Evolutionary conservation across 2,888 invertebrate species (phyloP), one percentile per base, ranked within the genome.

Genomic region (Heliconius cydno): DNA sequence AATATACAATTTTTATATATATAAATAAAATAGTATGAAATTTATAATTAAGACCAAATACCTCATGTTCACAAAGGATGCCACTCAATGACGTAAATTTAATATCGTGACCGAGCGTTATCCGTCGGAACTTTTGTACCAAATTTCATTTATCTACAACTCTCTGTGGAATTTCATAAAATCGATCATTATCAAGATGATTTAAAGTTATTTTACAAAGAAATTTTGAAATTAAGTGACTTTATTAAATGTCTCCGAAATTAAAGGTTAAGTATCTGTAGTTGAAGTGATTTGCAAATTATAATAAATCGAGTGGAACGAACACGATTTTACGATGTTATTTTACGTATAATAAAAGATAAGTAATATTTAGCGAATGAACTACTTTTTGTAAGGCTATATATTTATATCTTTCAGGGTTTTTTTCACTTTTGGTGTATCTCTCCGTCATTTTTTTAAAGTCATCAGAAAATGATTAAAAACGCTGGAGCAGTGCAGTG

Each of bases 11-110:
- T 30, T 71, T 28, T 67, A 52, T 15, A 71, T 15, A 52, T 71
- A 71, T n/a, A 57, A 60, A 60, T 15, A 75, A 75, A 25, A 75
- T 28, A 75, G 5, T 65, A 25, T 22, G 89, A 91, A 91, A 92
- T 90, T 90, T 63, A 65, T 65, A 75, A 75, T 75, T 65, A 65
- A 75, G 75, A 75, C 19, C 89, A 91, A 89, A 90, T 90, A 90
- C 90, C 88, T 87, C 91, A 90, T 90, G 41, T 65, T 65, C 72
- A 91, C 90, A 89, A 89, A 88, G 90, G 91, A 94, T 92, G 88
- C 92, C 92, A 91, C 90, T 93, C 90, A 91, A 91, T 91, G 90
- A 92, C 91, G 92, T 92, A 93, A 94, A 94, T 94, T 94, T 93
- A 94, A 94, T 94, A 93, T 92, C 92, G 91, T 89, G 89, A 90